Evolutionary conservation across 2,888 invertebrate species (phyloP).

Genomic region (Epinotia bilunana): DNA sequence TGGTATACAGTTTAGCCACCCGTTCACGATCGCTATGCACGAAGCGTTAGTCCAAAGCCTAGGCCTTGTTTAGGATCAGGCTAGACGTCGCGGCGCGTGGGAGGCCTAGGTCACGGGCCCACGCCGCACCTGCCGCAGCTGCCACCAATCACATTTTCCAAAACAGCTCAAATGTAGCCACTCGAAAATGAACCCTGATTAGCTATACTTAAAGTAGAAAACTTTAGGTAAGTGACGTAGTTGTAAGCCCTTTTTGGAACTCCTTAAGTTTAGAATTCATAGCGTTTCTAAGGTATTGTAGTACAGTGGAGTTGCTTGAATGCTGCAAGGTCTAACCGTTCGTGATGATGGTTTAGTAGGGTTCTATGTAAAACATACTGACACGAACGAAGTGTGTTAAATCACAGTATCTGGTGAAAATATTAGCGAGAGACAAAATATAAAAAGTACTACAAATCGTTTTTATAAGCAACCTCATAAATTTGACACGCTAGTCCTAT

Average conservation of each 20-base stretch:
- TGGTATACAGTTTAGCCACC: constrained; percentile 7
- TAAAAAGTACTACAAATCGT: neutral
- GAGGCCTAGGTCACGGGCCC: constrained; percentile 46
- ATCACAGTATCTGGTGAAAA: neutral
- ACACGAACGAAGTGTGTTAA: neutral
- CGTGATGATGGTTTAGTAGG: constrained; percentile 21
- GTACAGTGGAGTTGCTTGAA: constrained; percentile 27
- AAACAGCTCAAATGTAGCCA: neutral
- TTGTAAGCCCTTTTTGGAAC: neutral
- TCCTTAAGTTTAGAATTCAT: constrained; percentile 13
- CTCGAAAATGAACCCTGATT: neutral
- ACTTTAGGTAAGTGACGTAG: neutral
- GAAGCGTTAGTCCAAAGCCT: neutral
- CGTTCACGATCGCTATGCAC: constrained; percentile 13
- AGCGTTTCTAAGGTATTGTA: constrained; percentile 26
- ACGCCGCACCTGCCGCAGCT: constrained; percentile 41
- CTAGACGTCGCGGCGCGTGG: constrained; percentile 42
- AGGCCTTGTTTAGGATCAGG: constrained; percentile 20
- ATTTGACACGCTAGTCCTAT: neutral
- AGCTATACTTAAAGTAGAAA: neutral
- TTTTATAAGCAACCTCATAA: neutral
- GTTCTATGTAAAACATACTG: neutral
- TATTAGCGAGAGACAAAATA: neutral
- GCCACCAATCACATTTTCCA: neutral
- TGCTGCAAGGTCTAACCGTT: constrained; percentile 30